Evolutionary conservation across 2,888 invertebrate species (phyloP).

Genomic region (Microplitis deprimator): DNA sequence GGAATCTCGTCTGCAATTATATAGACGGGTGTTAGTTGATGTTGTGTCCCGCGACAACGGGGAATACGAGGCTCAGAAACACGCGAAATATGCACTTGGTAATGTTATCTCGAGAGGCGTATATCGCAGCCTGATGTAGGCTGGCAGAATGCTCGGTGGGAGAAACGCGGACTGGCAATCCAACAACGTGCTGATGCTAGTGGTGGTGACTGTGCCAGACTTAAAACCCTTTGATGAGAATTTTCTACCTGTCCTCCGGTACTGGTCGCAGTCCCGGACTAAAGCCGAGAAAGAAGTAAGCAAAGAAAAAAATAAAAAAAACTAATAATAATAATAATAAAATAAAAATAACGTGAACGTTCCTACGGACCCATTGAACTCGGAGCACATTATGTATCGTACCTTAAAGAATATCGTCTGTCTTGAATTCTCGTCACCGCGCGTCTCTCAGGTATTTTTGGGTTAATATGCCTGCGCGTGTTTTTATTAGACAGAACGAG

Average conservation of each 20-base stretch:
- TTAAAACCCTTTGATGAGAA: constrained; percentile 41
- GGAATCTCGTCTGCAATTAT: constrained; percentile 37
- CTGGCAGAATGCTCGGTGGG: constrained; percentile 4
- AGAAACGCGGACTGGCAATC: constrained; percentile 13
- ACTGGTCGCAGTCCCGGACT: constrained; percentile 1
- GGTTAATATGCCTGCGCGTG: neutral
- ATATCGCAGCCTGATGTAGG: no score
- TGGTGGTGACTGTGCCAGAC: constrained; percentile 4
- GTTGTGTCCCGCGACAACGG: constrained; percentile 7
- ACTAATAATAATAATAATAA: neutral
- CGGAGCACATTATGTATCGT: constrained; percentile 8
- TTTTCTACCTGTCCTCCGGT: constrained; percentile 38
- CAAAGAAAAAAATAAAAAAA: constrained; percentile 20
- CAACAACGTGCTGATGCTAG: neutral
- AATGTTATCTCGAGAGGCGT: constrained; percentile 12
- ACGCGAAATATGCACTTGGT: constrained; percentile 32
- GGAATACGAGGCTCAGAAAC: constrained; percentile 18
- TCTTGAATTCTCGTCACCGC: constrained; percentile 14
- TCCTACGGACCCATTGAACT: constrained; percentile 43
- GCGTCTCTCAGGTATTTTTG: neutral
- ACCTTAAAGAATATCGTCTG: neutral
- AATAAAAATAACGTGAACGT: constrained; percentile 30
- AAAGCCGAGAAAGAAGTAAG: neutral
- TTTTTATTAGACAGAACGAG: constrained; percentile 1
- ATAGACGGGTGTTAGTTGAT: constrained; percentile 4